These are phyloP conservation scores for Osmoderma eremita DNA, from an alignment of 2,888 invertebrate species.

Conservation along the genomic window DNA sequence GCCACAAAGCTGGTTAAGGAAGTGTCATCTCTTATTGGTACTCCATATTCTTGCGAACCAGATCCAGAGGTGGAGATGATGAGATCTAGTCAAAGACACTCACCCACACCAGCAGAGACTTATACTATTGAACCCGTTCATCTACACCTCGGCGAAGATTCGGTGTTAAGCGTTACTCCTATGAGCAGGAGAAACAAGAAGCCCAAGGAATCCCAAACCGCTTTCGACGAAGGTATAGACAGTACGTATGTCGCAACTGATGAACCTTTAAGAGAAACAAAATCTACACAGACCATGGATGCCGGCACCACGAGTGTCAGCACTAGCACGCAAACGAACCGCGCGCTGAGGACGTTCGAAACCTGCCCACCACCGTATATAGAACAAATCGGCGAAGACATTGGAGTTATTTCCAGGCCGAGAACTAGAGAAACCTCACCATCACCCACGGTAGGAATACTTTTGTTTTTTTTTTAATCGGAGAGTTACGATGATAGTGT, in stretches of 20 bases:
- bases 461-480: conserved; percentile 7
- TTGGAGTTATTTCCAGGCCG: neutral
- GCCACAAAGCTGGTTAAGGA: neutral
- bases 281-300: conserved; percentile 39
- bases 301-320: conserved; percentile 2
- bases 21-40: conserved; percentile 4
- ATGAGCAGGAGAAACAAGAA: neutral
- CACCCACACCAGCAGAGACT: neutral
- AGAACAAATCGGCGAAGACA: neutral
- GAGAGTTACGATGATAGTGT: no score
- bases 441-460: conserved; percentile 21
- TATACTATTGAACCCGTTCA: neutral
- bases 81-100: neutral
- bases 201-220: conserved; percentile 26
- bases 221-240: conserved; percentile 22
- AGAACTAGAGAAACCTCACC: conserved; percentile 23
- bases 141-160: neutral
- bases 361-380: conserved; percentile 22
- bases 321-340: conserved; percentile 34
- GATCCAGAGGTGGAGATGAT: neutral
- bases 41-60: neutral
- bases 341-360: conserved; percentile 4
- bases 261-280: conserved; percentile 27
- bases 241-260: conserved; percentile 27
- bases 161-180: neutral